Evolutionary conservation across 2,113 vertebrate genomes (phyloP).

Genomic region (Tiliqua scincoides): DNA sequence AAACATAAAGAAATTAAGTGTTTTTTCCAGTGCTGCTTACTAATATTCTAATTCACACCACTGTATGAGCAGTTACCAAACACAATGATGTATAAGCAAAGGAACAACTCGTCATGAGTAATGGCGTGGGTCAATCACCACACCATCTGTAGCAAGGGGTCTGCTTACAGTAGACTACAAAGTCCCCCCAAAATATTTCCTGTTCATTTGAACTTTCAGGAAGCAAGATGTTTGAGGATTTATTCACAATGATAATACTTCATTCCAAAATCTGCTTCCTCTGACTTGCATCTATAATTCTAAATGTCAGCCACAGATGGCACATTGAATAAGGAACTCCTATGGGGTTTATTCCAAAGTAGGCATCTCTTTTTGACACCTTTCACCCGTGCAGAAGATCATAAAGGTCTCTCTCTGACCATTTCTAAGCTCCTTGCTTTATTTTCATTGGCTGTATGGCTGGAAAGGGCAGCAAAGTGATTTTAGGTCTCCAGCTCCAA

Average conservation of each 20-base stretch:
- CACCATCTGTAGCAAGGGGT: neutral
- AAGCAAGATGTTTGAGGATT: neutral
- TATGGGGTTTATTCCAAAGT: neutral
- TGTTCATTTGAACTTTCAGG: neutral
- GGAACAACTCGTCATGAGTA: neutral
- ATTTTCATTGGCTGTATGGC: neutral
- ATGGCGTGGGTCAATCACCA: neutral
- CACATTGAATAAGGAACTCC: neutral
- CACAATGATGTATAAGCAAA: neutral
- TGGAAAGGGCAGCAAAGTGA: neutral
- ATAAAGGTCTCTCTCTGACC: neutral
- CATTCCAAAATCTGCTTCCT: neutral
- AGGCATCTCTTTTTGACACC: neutral
- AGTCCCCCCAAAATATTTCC: neutral
- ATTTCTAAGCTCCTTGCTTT: neutral
- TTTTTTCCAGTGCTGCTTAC: constrained; percentile 55
- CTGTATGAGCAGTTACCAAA: constrained; percentile 12
- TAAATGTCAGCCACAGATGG: neutral
- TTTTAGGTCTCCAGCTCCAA: neutral
- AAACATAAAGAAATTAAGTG: constrained; percentile 36
- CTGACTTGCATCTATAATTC: neutral
- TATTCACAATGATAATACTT: neutral
- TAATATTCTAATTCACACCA: constrained; percentile 51
- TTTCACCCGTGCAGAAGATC: neutral
- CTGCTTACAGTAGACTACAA: neutral